phyloP scores from a whole-genome alignment of 1,140 invertebrate species.

The Eumeta japonica region DNA sequence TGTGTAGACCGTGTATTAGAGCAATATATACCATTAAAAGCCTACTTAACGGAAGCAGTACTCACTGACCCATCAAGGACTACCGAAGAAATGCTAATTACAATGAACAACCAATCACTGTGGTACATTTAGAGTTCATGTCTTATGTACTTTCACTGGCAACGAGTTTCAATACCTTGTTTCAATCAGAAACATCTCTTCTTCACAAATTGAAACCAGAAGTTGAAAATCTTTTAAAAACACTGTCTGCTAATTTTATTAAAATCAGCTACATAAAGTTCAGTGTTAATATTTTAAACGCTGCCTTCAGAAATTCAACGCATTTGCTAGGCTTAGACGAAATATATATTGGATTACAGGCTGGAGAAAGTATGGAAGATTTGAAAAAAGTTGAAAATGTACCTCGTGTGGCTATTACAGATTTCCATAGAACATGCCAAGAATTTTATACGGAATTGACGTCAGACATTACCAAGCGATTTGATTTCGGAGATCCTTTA shows the following conservation, averaged over 20 bases:
- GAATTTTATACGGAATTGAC: no score
- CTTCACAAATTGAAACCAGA: constrained; percentile 21
- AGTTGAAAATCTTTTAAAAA: constrained; percentile 11
- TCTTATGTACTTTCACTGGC: constrained; percentile 20
- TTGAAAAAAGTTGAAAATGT: no score
- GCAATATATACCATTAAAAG: constrained; percentile 25
- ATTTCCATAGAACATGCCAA: no score
- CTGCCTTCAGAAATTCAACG: no score
- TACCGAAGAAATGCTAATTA: constrained; percentile 26
- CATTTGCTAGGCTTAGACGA: background rate
- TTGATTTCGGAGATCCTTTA: no score
- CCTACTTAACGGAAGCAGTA: constrained; percentile 23
- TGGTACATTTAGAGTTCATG: constrained; percentile 28
- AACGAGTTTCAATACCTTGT: constrained; percentile 28
- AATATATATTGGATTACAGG: no score
- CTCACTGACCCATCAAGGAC: constrained; percentile 30
- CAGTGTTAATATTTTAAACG: no score
- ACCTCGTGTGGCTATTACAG: no score
- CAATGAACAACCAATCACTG: constrained; percentile 29
- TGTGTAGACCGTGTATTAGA: constrained; percentile 33
- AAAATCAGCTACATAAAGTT: no score
- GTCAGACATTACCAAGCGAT: no score
- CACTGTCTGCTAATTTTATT: no score
- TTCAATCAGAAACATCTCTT: constrained; percentile 25
- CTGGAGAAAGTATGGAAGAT: no score